Base-by-base conservation (phyloP, 2,797 vertebrate species). In the Rhodeus uyekii region DNA sequence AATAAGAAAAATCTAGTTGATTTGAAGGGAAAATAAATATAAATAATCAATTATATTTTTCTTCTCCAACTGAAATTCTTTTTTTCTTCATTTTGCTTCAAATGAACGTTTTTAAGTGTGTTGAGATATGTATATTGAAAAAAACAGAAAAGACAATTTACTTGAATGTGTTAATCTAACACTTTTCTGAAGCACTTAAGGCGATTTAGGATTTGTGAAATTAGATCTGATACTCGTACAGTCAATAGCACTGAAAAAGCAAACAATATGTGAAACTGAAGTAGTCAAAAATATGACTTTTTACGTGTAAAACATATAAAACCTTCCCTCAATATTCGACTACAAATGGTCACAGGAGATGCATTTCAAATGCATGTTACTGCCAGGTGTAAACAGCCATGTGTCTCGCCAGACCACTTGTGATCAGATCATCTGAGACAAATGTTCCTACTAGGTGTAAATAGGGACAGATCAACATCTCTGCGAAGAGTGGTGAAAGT, bases 401-500 rank as follows among this genome's bases (percentile, higher is more conserved):
- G 32, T 77, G 60, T 78, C 76, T 78, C 44, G 3, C 29, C n/a
- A 32, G 18, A 77, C 10, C 42, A 34, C 39, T 32, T 77, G 60
- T 64, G 75, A 77, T 61, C 36, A 10, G 6, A 77, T 64, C 39
- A 64, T 12, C 60, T 27, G 42, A 78, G 61, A 67, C 61, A 67
- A 42, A 65, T 78, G 76, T 53, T 50, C 48, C 39, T 6, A 78
- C 8, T 14, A 65, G 32, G 61, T 67, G 76, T 24, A 65, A 78
- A 65, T 61, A 13, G 44, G 32, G 13, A 38, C 27, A 63, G 39
- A 76, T 29, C 38, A 44, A 27, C 44, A 12, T 78, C 39, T 36
- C 32, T 24, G 22, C 22, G 76, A 12, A 78, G 61, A 64, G 84
- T 81, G 42, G 81, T 83, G 76, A 36, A 65, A 86, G 74, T 86